Conservation (phyloP, 2,113 vertebrate species). For the Gymnarchus niloticus region DNA sequence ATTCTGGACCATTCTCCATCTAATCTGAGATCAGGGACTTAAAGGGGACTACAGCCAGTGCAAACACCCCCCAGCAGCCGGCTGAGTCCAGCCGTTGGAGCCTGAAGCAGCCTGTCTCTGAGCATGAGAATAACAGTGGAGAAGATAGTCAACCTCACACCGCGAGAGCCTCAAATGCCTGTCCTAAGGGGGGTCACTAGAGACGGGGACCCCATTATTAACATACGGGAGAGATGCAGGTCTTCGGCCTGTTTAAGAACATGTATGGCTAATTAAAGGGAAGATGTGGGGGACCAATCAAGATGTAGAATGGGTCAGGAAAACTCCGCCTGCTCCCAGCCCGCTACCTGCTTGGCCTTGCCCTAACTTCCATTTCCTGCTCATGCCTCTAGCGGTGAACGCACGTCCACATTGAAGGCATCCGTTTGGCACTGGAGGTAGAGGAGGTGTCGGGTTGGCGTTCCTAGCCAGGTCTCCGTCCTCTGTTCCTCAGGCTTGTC, state of each 20-base stretch:
- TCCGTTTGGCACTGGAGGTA: not conserved
- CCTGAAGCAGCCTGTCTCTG: constrained; percentile 67
- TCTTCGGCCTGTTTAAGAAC: too few relatives aligned
- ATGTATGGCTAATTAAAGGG: not conserved
- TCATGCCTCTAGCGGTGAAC: not conserved
- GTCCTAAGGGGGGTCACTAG: constrained; percentile 38
- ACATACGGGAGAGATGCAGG: too few relatives aligned
- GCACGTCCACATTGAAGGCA: too few relatives aligned
- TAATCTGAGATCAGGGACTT: constrained; percentile 77
- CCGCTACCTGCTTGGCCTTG: too few relatives aligned
- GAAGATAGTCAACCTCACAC: constrained; percentile 42
- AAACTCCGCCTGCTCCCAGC: not conserved
- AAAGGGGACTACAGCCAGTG: constrained; percentile 74
- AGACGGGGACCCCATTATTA: too few relatives aligned
- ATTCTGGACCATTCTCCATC: constrained; percentile 74
- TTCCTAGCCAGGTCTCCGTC: not conserved
- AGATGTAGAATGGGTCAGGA: not conserved
- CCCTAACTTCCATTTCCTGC: not conserved
- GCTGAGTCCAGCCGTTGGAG: constrained; percentile 15
- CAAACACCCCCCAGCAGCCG: constrained; percentile 64
- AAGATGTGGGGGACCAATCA: not conserved
- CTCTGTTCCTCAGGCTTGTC: not conserved
- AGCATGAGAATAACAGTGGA: constrained; percentile 39
- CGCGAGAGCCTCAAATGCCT: not conserved
- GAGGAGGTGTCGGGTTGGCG: not conserved